These are phyloP conservation scores for Epinotia demarniana DNA, from an alignment of 2,888 invertebrate genomes.

Conservation along the genomic window DNA sequence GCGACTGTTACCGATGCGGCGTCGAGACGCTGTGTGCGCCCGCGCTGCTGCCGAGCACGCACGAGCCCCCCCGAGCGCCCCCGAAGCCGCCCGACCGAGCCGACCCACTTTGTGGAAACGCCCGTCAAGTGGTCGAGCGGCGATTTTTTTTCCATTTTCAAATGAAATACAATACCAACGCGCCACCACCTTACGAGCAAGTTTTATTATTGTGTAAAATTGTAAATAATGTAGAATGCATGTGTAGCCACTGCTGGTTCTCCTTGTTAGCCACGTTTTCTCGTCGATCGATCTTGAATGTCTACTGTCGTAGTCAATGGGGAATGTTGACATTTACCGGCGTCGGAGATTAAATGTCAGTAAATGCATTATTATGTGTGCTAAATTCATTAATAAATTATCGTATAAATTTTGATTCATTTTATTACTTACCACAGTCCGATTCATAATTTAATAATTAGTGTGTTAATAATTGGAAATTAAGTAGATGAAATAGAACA, in stretches of 20 bases:
- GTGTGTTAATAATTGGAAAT: background rate
- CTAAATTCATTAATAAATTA: background rate
- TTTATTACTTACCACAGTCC: background rate
- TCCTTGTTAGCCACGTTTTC: background rate
- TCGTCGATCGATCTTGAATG: conserved; percentile 3
- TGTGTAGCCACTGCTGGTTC: background rate
- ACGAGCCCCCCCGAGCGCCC: conserved; percentile 67
- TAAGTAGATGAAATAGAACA: background rate
- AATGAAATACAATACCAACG: conserved; percentile 69
- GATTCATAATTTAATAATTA: background rate
- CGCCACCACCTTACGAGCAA: conserved; percentile 47
- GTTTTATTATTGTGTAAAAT: conserved; percentile 8
- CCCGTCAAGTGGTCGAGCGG: conserved; percentile 67
- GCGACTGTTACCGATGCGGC: conserved; percentile 70
- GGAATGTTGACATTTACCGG: conserved; percentile 37
- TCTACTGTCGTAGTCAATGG: background rate
- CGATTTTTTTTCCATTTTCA: conserved; percentile 81
- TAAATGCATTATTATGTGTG: conserved; percentile 17
- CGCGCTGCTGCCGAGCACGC: conserved; percentile 61
- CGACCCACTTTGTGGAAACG: conserved; percentile 81
- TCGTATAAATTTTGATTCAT: background rate
- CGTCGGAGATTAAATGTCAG: conserved; percentile 33
- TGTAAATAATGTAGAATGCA: background rate
- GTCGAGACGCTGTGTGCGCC: conserved; percentile 74
- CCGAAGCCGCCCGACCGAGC: conserved; percentile 71